These are phyloP conservation scores for Lithophane semibrunnea DNA, from an alignment of 2,888 invertebrate genomes.

Conservation along the genomic window DNA sequence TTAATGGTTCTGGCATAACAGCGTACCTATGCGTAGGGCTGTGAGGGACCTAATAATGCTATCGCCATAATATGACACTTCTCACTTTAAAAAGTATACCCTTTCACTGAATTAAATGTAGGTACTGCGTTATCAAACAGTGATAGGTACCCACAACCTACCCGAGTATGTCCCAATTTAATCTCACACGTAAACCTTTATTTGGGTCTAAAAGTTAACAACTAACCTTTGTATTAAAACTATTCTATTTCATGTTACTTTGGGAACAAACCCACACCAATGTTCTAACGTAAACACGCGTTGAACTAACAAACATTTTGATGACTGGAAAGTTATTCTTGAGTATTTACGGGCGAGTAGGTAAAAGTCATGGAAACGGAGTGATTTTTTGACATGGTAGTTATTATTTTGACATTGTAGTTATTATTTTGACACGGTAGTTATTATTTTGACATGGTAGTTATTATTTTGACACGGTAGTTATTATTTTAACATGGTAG, in stretches of 20 bases:
- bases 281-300: slow-evolving; percentile 15
- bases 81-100: too few species aligned
- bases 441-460: background rate
- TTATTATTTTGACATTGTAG: too few species aligned
- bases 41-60: background rate
- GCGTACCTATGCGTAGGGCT: background rate
- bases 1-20: background rate
- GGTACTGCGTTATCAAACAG: slow-evolving; percentile 1
- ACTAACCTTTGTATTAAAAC: slow-evolving; percentile 13
- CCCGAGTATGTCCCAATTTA: background rate
- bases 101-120: background rate
- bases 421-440: too few species aligned
- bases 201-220: slow-evolving; percentile 24
- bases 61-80: background rate
- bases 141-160: background rate
- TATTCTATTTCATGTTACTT: slow-evolving; percentile 32
- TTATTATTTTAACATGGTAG: too few species aligned
- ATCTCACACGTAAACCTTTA: slow-evolving; percentile 6
- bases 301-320: slow-evolving; percentile 30
- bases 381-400: background rate
- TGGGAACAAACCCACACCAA: slow-evolving; percentile 3
- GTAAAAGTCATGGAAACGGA: background rate
- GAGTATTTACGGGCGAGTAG: background rate
- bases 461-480: too few species aligned
- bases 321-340: slow-evolving; percentile 30